Percentiles rank a stretch among this genome's conserved stretches.
phyloP scores from a whole-genome alignment of 2,113 vertebrate species.

The Eublepharis macularius region DNA sequence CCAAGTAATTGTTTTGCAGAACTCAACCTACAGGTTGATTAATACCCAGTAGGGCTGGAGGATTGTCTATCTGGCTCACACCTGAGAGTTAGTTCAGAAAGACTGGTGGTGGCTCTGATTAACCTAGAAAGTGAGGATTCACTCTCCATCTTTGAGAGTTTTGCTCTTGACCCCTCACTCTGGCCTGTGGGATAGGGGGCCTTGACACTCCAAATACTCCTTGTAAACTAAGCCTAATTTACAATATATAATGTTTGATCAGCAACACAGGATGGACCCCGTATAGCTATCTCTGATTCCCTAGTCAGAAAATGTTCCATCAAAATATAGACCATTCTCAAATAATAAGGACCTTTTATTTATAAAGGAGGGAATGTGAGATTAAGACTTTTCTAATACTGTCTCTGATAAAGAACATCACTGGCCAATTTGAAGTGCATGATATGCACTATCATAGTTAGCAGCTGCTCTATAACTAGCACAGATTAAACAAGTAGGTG shows the following conservation, averaged over 20 bases:
- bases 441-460: slow-evolving; percentile 32
- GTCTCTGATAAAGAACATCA: background rate
- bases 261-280: background rate
- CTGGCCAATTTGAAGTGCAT: slow-evolving; percentile 9
- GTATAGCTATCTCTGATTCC: background rate
- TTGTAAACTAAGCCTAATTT: too few species aligned
- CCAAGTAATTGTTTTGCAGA: too few species aligned
- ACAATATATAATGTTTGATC: background rate
- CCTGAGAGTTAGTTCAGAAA: too few species aligned
- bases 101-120: too few species aligned
- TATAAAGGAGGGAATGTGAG: slow-evolving; percentile 21
- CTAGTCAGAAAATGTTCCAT: background rate
- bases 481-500: slow-evolving; percentile 51
- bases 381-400: slow-evolving; percentile 39
- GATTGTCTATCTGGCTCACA: too few species aligned
- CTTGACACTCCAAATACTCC: too few species aligned
- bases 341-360: slow-evolving; percentile 7
- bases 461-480: slow-evolving; percentile 52
- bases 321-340: background rate
- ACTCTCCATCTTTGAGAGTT: too few species aligned
- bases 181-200: too few species aligned
- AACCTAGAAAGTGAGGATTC: too few species aligned
- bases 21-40: too few species aligned
- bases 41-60: too few species aligned
- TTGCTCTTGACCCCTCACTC: too few species aligned